Base-by-base conservation (phyloP, 2,888 invertebrate species). In the Thyatira batis region DNA sequence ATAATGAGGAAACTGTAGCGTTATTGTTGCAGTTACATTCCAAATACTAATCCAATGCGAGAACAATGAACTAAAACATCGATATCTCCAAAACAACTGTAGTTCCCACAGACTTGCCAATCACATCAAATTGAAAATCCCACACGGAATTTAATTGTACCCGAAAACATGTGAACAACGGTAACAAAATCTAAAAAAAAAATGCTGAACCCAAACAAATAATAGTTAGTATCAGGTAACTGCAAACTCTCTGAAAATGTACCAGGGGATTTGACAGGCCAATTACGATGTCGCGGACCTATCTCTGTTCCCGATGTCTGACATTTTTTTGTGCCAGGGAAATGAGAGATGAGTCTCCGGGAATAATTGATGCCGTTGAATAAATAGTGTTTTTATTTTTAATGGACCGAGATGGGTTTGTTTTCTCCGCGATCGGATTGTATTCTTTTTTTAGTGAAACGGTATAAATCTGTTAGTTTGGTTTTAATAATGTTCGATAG, bases 331-430 rank as follows among this genome's bases (percentile, higher is more conserved):
- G 55, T 52, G 49, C 54, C 58, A 54, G 62, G 64, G 54, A 73
- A 76, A 73, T 69, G 67, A 73, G 64, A 66, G 65, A 62, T 59
- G 58, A 64, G 58, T 51, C 59, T 55, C 57, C 52, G 54, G 57
- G 65, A 74, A 75, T 76, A 78, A 80, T 79, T 80, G 76, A 61
- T 59, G 58, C 58, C 56, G 60, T 61, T 76, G 72, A 78, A 80
- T 72, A 57, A 72, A 55, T 73, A 73, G 66, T 63, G 68, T 67
- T 60, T 61, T 67, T 60, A 51, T 45, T 58, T 57, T 33, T 13
- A 27, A 21, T 45, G 21, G 21, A 25, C n/a, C 8, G 27, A 27
- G 48, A 48, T 27, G n/a, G 17, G 45, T 39, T 39, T 39, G 39
- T 39, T 39, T 39, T 39, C 13, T 39, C 39, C 1, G 53, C 64